These are phyloP conservation scores for Malthinus flaveolus DNA, from an alignment of 2,888 invertebrate species.

Conservation along the genomic window DNA sequence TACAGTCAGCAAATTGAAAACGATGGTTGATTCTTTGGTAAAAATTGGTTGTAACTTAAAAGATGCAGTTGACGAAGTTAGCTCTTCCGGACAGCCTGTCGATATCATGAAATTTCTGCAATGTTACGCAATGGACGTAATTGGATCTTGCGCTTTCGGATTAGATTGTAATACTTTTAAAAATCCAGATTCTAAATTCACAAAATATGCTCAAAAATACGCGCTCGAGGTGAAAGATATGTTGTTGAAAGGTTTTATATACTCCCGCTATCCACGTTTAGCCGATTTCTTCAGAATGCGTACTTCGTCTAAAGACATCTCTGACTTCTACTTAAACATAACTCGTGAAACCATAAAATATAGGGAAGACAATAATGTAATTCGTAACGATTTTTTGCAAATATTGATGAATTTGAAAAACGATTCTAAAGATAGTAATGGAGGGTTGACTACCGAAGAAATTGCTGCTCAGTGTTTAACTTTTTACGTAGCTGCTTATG, in stretches of 20 bases:
- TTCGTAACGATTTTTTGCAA: conserved; percentile 50
- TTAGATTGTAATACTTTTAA: conserved; percentile 59
- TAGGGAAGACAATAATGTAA: conserved; percentile 33
- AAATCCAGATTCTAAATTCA: conserved; percentile 56
- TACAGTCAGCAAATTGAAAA: conserved; percentile 54
- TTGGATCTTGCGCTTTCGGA: conserved; percentile 61
- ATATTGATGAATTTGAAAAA: conserved; percentile 41
- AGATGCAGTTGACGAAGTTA: conserved; percentile 33
- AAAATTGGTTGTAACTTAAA: conserved; percentile 42
- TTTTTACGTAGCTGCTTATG: conserved; percentile 57
- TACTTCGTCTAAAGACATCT: conserved; percentile 32
- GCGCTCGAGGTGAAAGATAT: conserved; percentile 15
- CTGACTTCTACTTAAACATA: conserved; percentile 38
- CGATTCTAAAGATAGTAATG: background rate
- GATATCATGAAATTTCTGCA: conserved; percentile 55
- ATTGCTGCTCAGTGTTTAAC: conserved; percentile 52
- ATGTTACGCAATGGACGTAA: conserved; percentile 57
- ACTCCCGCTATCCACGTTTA: conserved; percentile 55
- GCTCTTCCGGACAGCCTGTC: conserved; percentile 36
- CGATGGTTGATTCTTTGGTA: conserved; percentile 48
- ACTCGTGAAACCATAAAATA: conserved; percentile 38
- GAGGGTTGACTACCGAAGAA: conserved; percentile 32
- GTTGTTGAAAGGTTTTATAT: conserved; percentile 44
- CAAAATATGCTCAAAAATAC: conserved; percentile 20
- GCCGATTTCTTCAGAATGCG: conserved; percentile 31